These are phyloP conservation scores for Drosophila imparisetae DNA, from an alignment of 2,888 invertebrate species.

Conservation along the genomic window DNA sequence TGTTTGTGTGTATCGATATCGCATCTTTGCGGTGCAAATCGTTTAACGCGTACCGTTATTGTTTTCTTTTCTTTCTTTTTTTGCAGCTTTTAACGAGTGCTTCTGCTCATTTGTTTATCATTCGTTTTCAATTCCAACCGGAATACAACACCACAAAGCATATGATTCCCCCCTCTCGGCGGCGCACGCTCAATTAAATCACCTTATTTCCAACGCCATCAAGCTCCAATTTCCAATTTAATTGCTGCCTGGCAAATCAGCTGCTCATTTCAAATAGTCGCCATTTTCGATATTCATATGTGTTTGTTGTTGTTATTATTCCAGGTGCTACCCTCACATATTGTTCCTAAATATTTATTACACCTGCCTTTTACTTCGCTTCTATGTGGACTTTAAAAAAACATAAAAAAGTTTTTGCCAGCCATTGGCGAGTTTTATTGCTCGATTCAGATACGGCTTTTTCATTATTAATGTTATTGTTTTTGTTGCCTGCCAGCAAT, in stretches of 20 bases:
- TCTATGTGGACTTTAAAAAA: slow-evolving; percentile 47
- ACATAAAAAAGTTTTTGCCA: slow-evolving; percentile 22
- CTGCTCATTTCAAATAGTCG: slow-evolving; percentile 63
- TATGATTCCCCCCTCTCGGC: slow-evolving; percentile 16
- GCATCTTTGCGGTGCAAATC: slow-evolving; percentile 65
- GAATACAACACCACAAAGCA: slow-evolving; percentile 50
- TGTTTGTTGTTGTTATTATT: slow-evolving; percentile 28
- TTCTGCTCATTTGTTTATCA: slow-evolving; percentile 73
- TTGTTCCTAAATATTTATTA: slow-evolving; percentile 39
- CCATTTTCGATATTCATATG: slow-evolving; percentile 44
- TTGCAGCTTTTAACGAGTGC: slow-evolving; percentile 64
- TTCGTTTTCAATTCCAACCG: slow-evolving; percentile 53
- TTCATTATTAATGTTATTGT: slow-evolving; percentile 41
- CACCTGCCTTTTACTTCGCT: slow-evolving; percentile 46
- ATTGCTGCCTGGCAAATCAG: slow-evolving; percentile 64
- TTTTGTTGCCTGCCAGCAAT: slow-evolving; percentile 44
- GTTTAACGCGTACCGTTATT: slow-evolving; percentile 62
- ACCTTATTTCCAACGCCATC: slow-evolving; percentile 26
- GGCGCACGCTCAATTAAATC: slow-evolving; percentile 52
- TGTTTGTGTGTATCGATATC: slow-evolving; percentile 48
- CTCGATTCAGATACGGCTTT: slow-evolving; percentile 61
- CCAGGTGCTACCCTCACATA: slow-evolving; percentile 17
- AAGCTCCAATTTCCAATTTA: slow-evolving; percentile 70
- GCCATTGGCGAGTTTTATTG: slow-evolving; percentile 61
- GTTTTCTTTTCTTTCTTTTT: slow-evolving; percentile 37